Conservation (phyloP, 2,888 invertebrate species). For the Phengaris alcon region DNA sequence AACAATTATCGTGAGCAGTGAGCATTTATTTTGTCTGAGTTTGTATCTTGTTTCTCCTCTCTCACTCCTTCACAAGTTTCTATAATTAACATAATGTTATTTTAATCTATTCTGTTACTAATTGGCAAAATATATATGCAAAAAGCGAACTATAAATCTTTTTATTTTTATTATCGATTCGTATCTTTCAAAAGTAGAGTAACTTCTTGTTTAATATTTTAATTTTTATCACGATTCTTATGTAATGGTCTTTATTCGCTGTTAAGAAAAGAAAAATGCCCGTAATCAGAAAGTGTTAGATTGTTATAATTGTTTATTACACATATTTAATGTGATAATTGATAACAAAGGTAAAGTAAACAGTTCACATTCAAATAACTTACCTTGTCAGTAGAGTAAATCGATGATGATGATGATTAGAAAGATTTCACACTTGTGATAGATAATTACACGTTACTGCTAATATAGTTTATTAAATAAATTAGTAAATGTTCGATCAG, state of each 20-base stretch:
- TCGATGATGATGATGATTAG: not conserved
- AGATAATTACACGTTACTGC: not conserved
- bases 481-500: constrained; percentile 60
- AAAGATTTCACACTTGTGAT: not conserved
- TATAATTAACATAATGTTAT: not conserved
- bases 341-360: not conserved
- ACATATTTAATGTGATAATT: not conserved
- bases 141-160: not conserved
- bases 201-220: not conserved
- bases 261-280: not conserved
- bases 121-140: not conserved
- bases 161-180: not conserved
- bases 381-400: not conserved
- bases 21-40: not conserved
- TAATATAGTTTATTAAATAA: constrained; percentile 1
- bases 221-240: not conserved
- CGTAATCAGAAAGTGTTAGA: too few relatives aligned
- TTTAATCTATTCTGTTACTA: not conserved
- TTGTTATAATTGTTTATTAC: not conserved
- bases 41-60: not conserved
- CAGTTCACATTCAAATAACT: not conserved
- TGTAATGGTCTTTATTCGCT: not conserved
- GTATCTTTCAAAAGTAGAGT: not conserved
- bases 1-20: not conserved
- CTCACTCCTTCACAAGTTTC: not conserved